Base-by-base conservation (phyloP, 2,113 vertebrate genomes). In the Mionectes macconnelli region DNA sequence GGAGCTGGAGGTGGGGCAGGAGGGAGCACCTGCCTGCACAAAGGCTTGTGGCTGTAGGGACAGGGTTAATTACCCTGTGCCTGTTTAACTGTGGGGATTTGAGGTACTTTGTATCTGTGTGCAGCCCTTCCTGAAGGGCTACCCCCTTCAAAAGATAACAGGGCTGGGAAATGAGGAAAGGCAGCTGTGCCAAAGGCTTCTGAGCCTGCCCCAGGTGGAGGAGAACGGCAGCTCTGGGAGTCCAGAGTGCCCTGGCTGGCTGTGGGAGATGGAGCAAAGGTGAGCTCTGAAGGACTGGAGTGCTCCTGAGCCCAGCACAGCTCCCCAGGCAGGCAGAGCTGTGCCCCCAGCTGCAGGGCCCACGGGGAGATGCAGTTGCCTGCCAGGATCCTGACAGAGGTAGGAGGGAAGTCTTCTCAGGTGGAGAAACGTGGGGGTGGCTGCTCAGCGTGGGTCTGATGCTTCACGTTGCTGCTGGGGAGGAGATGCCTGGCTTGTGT, bases 331-430 rank as follows among this genome's bases (percentile, higher is more conserved):
- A 1, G 64, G 69, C 30, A 72, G 70, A 56, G 9, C 57, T 57
- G 53, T 81, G 56, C 47, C 73, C 73, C 40, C 0, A 4, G 67
- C 75, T 57, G 40, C 53, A 64, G 44, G n/a, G 57, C 53, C n/a
- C 33, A 15, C 10, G 45, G 40, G 35, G 72, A 89, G 67, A 17
- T 39, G 55, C 18, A 20, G 59, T 79, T 72, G 42, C 63, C 55
- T 95, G 67, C 53, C 88, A 85, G 75, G 44, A 90, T 95, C 45
- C 85, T 81, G 90, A 30, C 68, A 67, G 77, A 63, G 79, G 86
- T 88, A 28, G 90, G 92, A 93, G 79, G 88, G 45, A 93, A 86
- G 14, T 20, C 47, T 86, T 91, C 90, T 90, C 90, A 83, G 88
- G 90, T 95, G 76, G 55, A 86, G 69, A 52, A 47, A 4, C 10